phyloP scores from a whole-genome alignment of 2,888 invertebrate species.

The Tachina lurida region DNA sequence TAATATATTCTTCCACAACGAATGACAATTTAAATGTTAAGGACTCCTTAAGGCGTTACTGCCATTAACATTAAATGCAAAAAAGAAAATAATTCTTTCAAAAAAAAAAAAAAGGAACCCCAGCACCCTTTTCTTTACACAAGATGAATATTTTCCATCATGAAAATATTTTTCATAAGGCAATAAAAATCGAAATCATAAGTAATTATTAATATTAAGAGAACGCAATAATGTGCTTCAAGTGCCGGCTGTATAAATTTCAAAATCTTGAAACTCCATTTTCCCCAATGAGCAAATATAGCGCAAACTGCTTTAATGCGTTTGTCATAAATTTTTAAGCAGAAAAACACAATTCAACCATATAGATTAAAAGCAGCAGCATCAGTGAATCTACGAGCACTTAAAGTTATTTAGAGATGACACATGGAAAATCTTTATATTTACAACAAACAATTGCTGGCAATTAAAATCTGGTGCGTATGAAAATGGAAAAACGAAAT shows the following conservation, averaged over 20 bases:
- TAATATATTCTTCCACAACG: constrained; percentile 28
- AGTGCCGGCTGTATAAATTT: constrained; percentile 62
- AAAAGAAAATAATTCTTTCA: background rate
- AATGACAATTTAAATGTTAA: constrained; percentile 55
- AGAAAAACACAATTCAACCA: constrained; percentile 2
- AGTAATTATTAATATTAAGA: constrained; percentile 62
- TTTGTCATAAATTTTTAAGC: constrained; percentile 38
- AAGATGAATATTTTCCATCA: background rate
- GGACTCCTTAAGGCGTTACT: constrained; percentile 56
- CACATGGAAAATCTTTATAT: constrained; percentile 44
- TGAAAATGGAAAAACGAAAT: constrained; percentile 49
- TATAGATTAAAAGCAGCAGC: background rate
- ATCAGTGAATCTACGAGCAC: constrained; percentile 13
- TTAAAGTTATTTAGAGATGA: constrained; percentile 57
- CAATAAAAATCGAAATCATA: constrained; percentile 64
- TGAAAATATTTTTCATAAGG: constrained; percentile 31
- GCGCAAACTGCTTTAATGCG: constrained; percentile 37
- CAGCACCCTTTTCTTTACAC: constrained; percentile 31
- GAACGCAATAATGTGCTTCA: constrained; percentile 14
- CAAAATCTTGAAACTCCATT: constrained; percentile 57
- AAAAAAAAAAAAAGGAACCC: background rate
- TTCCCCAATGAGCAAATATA: constrained; percentile 18
- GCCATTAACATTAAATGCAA: constrained; percentile 41
- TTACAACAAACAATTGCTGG: constrained; percentile 71
- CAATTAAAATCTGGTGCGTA: constrained; percentile 73